Base-by-base conservation (phyloP, 2,113 vertebrate species). In the Opisthocomus hoazin region DNA sequence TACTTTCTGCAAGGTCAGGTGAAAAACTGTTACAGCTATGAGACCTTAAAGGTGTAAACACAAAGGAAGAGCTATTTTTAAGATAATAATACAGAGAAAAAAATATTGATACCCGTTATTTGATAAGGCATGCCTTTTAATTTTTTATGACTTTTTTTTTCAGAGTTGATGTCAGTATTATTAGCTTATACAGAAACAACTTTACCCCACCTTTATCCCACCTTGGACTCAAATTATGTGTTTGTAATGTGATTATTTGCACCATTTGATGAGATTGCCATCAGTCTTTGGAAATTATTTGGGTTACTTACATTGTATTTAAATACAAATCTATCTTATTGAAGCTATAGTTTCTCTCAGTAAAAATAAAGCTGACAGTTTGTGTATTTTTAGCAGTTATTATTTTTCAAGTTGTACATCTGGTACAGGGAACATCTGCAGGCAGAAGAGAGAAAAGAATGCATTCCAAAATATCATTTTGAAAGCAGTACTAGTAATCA, bases 391-490 rank as follows among this genome's bases (percentile, higher is more conserved):
- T 94, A 90, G 87, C 64, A 74, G 50, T 60, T 83, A 87, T 80
- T 93, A 50, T 94, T 92, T 84, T 69, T 96, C 69, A 91, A 84
- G 56, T 86, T 94, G 82, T 93, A 50, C 93, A 91, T 94, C 83
- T 93, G 90, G 39, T 92, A 34, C 27, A 66, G 74, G 39, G 79
- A 94, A 76, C 92, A 92, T 89, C 86, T 91, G 77, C 87, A 56
- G 70, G 37, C n/a, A 76, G 78, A 90, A 30, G 6, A 71, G 80
- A 45, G 68, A 68, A 73, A 76, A 50, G n/a, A 27, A 41, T 19
- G 81, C 61, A 71, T 61, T 82, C 65, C 77, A 75, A 87, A 95
- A 82, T 81, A 30, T 41, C 43, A 45, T 76, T 92, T 71, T 89
- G 65, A 61, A 64, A 71, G 54, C 17, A 51, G 73, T 53, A 15